phyloP scores from a whole-genome alignment of 2,888 invertebrate genomes.

The Actias luna region DNA sequence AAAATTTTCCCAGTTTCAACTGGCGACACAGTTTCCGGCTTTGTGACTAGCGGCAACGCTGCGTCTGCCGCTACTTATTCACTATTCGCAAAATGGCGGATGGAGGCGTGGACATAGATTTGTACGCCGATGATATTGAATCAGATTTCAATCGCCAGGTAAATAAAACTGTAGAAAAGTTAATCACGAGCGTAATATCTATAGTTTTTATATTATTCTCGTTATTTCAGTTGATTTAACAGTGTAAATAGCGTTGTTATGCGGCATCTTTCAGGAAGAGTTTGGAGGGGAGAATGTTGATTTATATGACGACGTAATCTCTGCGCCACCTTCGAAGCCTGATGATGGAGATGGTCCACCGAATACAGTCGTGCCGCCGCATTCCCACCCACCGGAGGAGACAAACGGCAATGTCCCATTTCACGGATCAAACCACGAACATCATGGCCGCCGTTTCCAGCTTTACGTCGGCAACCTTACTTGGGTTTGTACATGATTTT shows the following conservation, averaged over 20 bases:
- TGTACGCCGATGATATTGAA: constrained; percentile 98
- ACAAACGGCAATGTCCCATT: constrained; percentile 86
- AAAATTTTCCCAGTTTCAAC: too few relatives aligned
- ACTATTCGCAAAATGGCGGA: constrained; percentile 89
- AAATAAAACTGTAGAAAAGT: constrained; percentile 19
- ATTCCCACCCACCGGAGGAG: constrained; percentile 83
- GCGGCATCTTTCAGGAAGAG: constrained; percentile 84
- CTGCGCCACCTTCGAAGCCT: constrained; percentile 85
- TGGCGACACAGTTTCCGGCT: constrained; percentile 25
- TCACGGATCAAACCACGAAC: constrained; percentile 86
- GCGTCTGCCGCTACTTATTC: not conserved
- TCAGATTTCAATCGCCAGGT: constrained; percentile 89
- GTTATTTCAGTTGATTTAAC: not conserved
- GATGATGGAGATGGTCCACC: constrained; percentile 82
- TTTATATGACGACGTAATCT: constrained; percentile 97
- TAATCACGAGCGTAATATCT: not conserved
- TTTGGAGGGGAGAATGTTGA: constrained; percentile 94
- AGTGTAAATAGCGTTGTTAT: constrained; percentile 14
- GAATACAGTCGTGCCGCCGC: constrained; percentile 78
- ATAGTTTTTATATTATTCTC: not conserved
- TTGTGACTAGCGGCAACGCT: not conserved
- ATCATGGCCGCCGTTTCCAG: constrained; percentile 92
- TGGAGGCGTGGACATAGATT: constrained; percentile 96
- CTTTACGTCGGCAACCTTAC: constrained; percentile 99
- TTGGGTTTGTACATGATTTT: constrained; percentile 90